Evolutionary conservation across 2,888 invertebrate species (phyloP).

Genomic region (Leptinotarsa tumamoca): DNA sequence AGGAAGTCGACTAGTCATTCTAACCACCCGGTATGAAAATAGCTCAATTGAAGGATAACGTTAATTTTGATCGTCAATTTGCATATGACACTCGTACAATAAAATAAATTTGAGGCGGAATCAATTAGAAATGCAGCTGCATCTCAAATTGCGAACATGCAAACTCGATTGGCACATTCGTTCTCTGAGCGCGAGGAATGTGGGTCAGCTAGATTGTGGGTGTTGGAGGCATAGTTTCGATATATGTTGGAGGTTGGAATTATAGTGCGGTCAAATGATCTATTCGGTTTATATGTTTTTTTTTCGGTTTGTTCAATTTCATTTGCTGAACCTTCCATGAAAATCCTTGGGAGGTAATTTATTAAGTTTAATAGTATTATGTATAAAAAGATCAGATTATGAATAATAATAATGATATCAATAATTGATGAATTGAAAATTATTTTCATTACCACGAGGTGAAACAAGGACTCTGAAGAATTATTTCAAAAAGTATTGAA

Average conservation of each 20-base stretch:
- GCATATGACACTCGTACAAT: conserved; percentile 27
- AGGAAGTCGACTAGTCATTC: no score
- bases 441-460: no score
- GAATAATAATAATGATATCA: no score
- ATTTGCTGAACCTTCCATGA: no score
- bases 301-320: no score
- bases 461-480: no score
- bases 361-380: no score
- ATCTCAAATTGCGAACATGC: conserved; percentile 30
- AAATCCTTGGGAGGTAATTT: no score
- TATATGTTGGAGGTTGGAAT: conserved; percentile 7
- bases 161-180: conserved; percentile 34
- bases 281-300: background rate
- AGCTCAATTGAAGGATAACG: background rate
- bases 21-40: background rate
- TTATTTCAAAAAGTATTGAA: no score
- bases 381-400: no score
- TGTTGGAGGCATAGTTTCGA: conserved; percentile 25
- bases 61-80: conserved; percentile 30
- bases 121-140: conserved; percentile 36
- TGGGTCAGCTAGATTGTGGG: conserved; percentile 36
- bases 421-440: no score
- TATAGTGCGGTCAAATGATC: conserved; percentile 1
- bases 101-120: conserved; percentile 25
- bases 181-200: conserved; percentile 20